Evolutionary conservation across 2,888 invertebrate genomes (phyloP).

Genomic region (Harpalus rubripes): DNA sequence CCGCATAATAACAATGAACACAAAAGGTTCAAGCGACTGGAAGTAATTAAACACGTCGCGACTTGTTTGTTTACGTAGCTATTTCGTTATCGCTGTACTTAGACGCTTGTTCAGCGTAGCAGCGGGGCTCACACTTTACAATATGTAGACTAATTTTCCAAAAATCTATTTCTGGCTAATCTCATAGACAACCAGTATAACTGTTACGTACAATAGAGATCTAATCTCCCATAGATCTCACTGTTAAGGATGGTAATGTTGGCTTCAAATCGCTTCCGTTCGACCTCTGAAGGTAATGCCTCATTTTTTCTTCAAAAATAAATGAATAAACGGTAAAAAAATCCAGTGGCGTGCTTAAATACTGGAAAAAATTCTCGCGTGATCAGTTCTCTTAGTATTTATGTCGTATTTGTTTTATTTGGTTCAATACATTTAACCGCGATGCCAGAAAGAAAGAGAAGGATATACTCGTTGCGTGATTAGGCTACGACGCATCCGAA

Average conservation of each 20-base stretch:
- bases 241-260: not conserved
- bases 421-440: slow-evolving; percentile 58
- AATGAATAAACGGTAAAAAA: slow-evolving; percentile 45
- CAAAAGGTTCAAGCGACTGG: too few species aligned
- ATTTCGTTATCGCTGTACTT: too few species aligned
- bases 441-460: slow-evolving; percentile 23
- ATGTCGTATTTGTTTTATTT: slow-evolving; percentile 55
- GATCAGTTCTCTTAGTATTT: slow-evolving; percentile 35
- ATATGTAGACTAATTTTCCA: too few species aligned
- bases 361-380: slow-evolving; percentile 53
- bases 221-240: slow-evolving; percentile 51
- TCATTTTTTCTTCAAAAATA: slow-evolving; percentile 40
- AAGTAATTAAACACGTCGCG: too few species aligned
- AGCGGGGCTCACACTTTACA: too few species aligned
- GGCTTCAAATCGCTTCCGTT: not conserved
- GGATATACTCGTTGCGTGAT: slow-evolving; percentile 52
- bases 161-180: too few species aligned
- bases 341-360: slow-evolving; percentile 49
- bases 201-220: not conserved
- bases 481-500: slow-evolving; percentile 44
- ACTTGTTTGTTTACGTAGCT: too few species aligned
- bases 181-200: slow-evolving; percentile 28
- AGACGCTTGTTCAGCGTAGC: too few species aligned
- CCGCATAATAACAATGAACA: too few species aligned
- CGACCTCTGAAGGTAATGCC: slow-evolving; percentile 26